Percentiles rank a stretch among this genome's conserved stretches.
These are phyloP conservation scores for Pachypanchax playfairii DNA, from an alignment of 2,113 vertebrate species.

Conservation along the genomic window DNA sequence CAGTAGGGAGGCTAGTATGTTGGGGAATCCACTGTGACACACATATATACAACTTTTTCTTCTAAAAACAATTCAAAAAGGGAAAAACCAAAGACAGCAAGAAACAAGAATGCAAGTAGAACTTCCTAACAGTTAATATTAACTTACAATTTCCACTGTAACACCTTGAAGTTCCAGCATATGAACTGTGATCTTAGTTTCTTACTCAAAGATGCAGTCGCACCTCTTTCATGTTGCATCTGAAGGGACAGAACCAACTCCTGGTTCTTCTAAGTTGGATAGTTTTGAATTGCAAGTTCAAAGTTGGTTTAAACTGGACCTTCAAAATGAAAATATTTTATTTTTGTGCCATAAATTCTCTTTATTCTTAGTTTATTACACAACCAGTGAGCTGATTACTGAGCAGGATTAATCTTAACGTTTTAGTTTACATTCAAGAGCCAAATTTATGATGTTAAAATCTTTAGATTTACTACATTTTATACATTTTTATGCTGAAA, in stretches of 20 bases:
- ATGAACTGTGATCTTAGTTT: not conserved
- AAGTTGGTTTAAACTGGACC: not conserved
- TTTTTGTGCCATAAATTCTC: not conserved
- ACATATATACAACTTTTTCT: slow-evolving; percentile 54
- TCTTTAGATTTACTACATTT: no score
- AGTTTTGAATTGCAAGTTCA: no score
- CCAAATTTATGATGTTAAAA: no score
- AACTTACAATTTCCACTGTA: not conserved
- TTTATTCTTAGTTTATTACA: not conserved
- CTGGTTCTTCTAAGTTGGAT: no score
- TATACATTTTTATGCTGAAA: no score
- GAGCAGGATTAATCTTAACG: no score
- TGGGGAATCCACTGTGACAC: slow-evolving; percentile 68
- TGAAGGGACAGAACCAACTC: not conserved
- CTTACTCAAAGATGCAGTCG: no score
- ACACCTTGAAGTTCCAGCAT: not conserved
- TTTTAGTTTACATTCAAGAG: no score
- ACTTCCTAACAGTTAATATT: slow-evolving; percentile 2
- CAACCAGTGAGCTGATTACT: not conserved
- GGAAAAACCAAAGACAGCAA: slow-evolving; percentile 16
- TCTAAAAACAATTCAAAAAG: slow-evolving; percentile 27
- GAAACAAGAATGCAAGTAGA: slow-evolving; percentile 1
- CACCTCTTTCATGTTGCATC: no score
- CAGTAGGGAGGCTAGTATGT: slow-evolving; percentile 68
- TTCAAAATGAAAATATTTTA: not conserved